Percentiles rank a stretch among this genome's conserved stretches.
These are phyloP conservation scores for Aphelocoma californica DNA, from an alignment of 2,797 vertebrate species.

Conservation along the genomic window DNA sequence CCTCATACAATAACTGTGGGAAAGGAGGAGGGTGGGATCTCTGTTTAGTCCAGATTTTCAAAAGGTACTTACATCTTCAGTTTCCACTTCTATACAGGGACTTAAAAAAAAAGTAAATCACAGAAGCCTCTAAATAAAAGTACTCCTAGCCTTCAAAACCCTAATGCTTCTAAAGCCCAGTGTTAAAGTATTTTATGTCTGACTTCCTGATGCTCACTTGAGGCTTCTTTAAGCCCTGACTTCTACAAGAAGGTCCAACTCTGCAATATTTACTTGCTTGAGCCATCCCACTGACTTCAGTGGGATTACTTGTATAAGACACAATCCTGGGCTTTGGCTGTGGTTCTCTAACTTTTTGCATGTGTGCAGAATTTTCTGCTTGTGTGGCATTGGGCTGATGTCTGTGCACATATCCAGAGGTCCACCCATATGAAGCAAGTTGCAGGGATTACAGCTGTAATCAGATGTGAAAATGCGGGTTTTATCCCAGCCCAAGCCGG, in stretches of 20 bases:
- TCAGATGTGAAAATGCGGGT: slow-evolving; percentile 63
- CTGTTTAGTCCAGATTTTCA: slow-evolving; percentile 3
- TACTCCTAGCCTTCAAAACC: not conserved
- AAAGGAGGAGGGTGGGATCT: not conserved
- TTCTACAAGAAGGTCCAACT: slow-evolving; percentile 16
- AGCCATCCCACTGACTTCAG: slow-evolving; percentile 61
- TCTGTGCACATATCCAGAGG: slow-evolving; percentile 37
- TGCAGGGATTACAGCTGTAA: slow-evolving; percentile 66
- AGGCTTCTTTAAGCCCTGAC: slow-evolving; percentile 4
- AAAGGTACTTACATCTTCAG: not conserved
- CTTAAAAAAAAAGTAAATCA: not conserved
- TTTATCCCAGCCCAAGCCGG: slow-evolving; percentile 58
- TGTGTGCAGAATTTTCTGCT: slow-evolving; percentile 66
- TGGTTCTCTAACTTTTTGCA: slow-evolving; percentile 55
- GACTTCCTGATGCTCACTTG: slow-evolving; percentile 45
- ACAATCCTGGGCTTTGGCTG: slow-evolving; percentile 40
- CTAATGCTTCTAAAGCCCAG: slow-evolving; percentile 41
- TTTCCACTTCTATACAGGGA: not conserved
- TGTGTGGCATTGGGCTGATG: slow-evolving; percentile 60
- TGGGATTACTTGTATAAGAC: slow-evolving; percentile 55
- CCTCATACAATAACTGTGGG: not conserved
- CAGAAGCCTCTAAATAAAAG: not conserved
- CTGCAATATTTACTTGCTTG: slow-evolving; percentile 28
- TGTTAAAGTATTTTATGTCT: slow-evolving; percentile 35
- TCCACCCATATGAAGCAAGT: slow-evolving; percentile 67